Percentiles rank a stretch among this genome's conserved stretches.
phyloP scores from a whole-genome alignment of 2,888 invertebrate species.

The Dicycla oo region DNA sequence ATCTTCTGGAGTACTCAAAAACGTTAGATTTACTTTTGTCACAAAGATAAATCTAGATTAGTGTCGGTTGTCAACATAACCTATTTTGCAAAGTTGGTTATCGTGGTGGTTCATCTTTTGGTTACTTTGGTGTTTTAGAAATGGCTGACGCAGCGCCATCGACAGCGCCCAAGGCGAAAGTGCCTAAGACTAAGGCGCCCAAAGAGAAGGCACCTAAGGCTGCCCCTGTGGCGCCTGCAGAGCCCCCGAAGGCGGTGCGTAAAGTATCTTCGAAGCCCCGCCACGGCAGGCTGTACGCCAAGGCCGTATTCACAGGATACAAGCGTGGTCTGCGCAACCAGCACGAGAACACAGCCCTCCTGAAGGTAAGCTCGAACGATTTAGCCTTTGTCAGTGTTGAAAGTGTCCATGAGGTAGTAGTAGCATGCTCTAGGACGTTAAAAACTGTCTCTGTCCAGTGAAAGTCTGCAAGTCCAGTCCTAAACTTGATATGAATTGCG shows the following conservation, averaged over 20 bases:
- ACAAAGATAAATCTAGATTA: slow-evolving; percentile 79
- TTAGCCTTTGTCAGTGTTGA: not conserved
- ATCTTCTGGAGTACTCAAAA: slow-evolving; percentile 49
- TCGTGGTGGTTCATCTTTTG: slow-evolving; percentile 60
- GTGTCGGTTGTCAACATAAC: slow-evolving; percentile 87
- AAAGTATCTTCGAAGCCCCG: slow-evolving; percentile 89
- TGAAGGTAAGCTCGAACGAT: slow-evolving; percentile 91
- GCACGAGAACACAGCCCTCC: slow-evolving; percentile 98
- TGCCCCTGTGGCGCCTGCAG: slow-evolving; percentile 89
- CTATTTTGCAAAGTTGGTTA: slow-evolving; percentile 65
- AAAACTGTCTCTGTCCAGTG: not conserved
- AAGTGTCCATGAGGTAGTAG: slow-evolving; percentile 39
- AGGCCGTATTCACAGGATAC: slow-evolving; percentile 98
- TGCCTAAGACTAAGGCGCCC: slow-evolving; percentile 90
- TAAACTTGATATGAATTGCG: not conserved
- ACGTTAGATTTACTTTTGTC: slow-evolving; percentile 72
- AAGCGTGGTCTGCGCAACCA: slow-evolving; percentile 99
- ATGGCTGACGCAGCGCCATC: slow-evolving; percentile 92
- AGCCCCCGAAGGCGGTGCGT: slow-evolving; percentile 87
- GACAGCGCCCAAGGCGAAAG: slow-evolving; percentile 89
- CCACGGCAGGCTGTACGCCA: slow-evolving; percentile 98
- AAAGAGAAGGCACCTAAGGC: slow-evolving; percentile 90
- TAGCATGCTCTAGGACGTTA: not conserved
- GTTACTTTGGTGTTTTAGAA: slow-evolving; percentile 81
- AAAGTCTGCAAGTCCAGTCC: not conserved